Base-by-base conservation (phyloP, 2,113 vertebrate genomes). In the Baryphthengus martii region DNA sequence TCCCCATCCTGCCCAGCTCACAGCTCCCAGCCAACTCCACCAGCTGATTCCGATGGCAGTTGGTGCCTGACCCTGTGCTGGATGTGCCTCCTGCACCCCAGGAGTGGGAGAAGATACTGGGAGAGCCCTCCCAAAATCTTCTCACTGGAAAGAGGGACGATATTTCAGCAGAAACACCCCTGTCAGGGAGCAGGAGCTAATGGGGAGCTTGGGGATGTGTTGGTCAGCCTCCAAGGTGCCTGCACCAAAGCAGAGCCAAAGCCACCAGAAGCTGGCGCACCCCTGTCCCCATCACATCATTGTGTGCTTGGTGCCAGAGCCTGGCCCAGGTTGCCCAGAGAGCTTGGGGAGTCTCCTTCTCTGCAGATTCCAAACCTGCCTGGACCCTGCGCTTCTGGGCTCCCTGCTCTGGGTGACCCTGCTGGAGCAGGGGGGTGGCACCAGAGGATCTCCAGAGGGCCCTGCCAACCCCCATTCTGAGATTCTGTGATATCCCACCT, bases 11-110 rank as follows among this genome's bases (percentile, higher is more conserved):
- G 24, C 47, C 55, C 40, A 25, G 39, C 25, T 55, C 8, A 18
- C 0, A 1, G 39, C n/a, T 89, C 18, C 47, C 53, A 10, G 21
- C 0, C 0, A 0, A 2, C 47, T 40, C 50, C 85, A 17, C 14
- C 9, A 55, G 58, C 39, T 28, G 13, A 52, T 24, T n/a, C n/a
- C n/a, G n/a, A n/a, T n/a, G n/a, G n/a, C n/a, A n/a, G n/a, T n/a
- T n/a, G n/a, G n/a, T 49, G 81, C 56, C 73, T 73, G 75, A 45
- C 75, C 72, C 71, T 23, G n/a, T 1, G 3, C 4, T 2, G 44
- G 50, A 47, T 74, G 50, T 24, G 6, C 42, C 4, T 63, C 28
- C 63, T 52, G 67, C 20, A 26, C 29, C 8, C 72, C 24, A 13
- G 28, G 10, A 3, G 17, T 79, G 29, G 67, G 47, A 52, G 33